Conservation (phyloP, 2,797 vertebrate species). For the Melanotaenia trifasciata region DNA sequence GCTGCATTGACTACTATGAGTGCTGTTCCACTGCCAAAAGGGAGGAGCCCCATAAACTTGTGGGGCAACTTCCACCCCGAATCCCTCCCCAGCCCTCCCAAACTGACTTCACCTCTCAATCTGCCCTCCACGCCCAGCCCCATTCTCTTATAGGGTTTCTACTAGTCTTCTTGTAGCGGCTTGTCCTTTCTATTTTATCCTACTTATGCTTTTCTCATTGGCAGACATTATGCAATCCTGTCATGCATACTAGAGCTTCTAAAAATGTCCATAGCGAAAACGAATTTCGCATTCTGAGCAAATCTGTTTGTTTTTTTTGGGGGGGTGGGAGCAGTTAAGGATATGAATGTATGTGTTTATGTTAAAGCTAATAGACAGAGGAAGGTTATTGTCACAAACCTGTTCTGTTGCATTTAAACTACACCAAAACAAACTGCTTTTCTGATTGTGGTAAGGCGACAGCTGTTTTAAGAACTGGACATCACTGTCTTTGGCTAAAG, state of each 20-base stretch:
- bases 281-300: conserved; percentile 57
- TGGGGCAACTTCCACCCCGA: conserved; percentile 68
- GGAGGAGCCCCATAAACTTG: conserved; percentile 78
- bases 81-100: conserved; percentile 60
- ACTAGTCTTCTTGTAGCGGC: conserved; percentile 79
- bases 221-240: conserved; percentile 83
- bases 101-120: conserved; percentile 59
- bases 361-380: conserved; percentile 64
- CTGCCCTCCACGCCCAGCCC: conserved; percentile 51
- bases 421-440: conserved; percentile 79
- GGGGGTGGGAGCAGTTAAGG: conserved; percentile 61
- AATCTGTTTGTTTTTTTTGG: conserved; percentile 65
- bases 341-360: conserved; percentile 81
- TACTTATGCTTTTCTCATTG: conserved; percentile 79
- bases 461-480: conserved; percentile 75
- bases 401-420: conserved; percentile 74
- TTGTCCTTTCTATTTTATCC: conserved; percentile 72
- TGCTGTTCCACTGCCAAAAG: conserved; percentile 89
- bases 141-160: conserved; percentile 67
- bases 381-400: conserved; percentile 63
- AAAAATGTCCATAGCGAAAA: conserved; percentile 63
- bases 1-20: conserved; percentile 83
- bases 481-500: conserved; percentile 84
- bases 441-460: conserved; percentile 71
- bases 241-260: conserved; percentile 72